A percentile compares a stretch with the other conserved stretches of the same genome.
phyloP scores from a whole-genome alignment of 2,113 vertebrate species.

The Pelusios castaneus region DNA sequence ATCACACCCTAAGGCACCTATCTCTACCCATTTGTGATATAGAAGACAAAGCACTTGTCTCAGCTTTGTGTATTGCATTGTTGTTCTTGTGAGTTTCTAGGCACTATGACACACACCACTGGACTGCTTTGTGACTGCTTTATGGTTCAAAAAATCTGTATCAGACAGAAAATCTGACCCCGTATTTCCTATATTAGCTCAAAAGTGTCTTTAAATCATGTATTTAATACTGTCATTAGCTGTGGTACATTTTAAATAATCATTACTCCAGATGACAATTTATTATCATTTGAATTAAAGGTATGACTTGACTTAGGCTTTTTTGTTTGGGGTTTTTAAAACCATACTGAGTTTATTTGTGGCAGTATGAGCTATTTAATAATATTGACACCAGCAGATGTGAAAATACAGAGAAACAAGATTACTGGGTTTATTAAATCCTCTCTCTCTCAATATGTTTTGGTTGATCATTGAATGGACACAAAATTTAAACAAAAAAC shows the following conservation, averaged over 20 bases:
- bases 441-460: neutral
- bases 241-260: neutral
- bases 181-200: neutral
- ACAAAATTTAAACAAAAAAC: neutral
- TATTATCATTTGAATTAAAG: neutral
- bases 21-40: neutral
- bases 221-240: neutral
- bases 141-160: neutral
- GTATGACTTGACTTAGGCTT: neutral
- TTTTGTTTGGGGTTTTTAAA: neutral
- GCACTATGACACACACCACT: neutral
- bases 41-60: neutral
- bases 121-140: neutral
- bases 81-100: neutral
- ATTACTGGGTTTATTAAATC: neutral
- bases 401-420: neutral
- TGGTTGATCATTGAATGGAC: neutral
- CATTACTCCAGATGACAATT: neutral
- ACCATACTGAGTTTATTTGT: neutral
- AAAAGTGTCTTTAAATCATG: neutral
- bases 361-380: neutral
- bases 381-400: neutral
- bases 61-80: neutral
- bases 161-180: neutral
- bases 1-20: neutral